Evolutionary conservation across 2,113 vertebrate species (phyloP), one percentile per base, ranked within the genome.

Genomic region (Jacana jacana): DNA sequence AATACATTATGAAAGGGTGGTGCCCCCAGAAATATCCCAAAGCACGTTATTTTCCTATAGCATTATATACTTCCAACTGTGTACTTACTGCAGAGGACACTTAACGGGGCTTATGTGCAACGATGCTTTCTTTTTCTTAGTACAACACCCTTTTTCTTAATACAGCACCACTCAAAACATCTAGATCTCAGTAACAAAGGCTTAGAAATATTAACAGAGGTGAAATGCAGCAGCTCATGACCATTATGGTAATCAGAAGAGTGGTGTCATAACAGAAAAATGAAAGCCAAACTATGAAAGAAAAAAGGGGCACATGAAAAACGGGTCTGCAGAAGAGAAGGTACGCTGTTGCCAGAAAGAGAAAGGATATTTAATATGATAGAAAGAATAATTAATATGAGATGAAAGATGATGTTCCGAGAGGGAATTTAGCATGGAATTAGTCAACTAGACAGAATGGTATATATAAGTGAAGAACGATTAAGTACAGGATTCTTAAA

Each of bases 11-110:
- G 17, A 51, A 61, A 79, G 25, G 7, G 19, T 22, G 14, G 4
- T 73, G 44, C 1, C 17, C 19, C 6, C 35, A 70, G 22, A 30
- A 61, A 17, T 39, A 5, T 37, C 13, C 5, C 11, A 25, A 64
- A 91, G 37, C 70, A 68, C 20, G 5, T 81, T 49, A 2, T 3
- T 44, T 39, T 7, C 20, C 13, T 46, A 1, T 11, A 31, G n/a
- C 1, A 0, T 39, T 48, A 16, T 0, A 16, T 40, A 10, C 14
- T 61, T 65, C 46, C 27, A 61, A 0, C 39, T 39, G 13, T 2
- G 2, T 35, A 37, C 15, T 22, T 64, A 35, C 51, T 25, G 10
- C 24, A 44, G 40, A 27, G 35, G 75, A 37, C 35, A n/a, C 33
- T 94, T 94, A 19, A 19, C 0, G 7, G n/a, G 5, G 75, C 48